Conservation (phyloP, 1,140 invertebrate species). For the Paralvinella palmiformis region DNA sequence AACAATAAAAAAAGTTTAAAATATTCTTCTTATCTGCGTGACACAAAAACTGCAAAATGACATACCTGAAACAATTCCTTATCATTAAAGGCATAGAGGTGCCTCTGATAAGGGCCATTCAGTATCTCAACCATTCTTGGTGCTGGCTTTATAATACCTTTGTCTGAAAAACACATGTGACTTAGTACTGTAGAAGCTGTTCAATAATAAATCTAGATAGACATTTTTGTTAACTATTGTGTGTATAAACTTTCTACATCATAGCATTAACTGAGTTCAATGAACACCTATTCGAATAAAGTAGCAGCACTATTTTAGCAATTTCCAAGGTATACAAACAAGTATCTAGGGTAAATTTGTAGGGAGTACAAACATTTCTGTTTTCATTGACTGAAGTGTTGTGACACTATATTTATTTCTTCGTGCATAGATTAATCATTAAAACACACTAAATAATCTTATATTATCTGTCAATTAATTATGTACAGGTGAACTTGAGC, state of each 20-base stretch:
- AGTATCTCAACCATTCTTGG: not conserved
- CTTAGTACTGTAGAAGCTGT: not conserved
- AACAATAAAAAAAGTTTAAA: not conserved
- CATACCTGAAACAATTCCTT: not conserved
- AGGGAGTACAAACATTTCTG: too few species aligned
- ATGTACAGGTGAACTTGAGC: too few species aligned
- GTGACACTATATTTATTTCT: too few species aligned
- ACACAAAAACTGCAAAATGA: too few species aligned
- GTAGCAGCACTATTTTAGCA: not conserved
- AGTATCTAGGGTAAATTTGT: too few species aligned
- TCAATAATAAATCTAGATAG: not conserved
- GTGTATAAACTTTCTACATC: not conserved
- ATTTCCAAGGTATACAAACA: too few species aligned
- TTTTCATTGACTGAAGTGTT: too few species aligned
- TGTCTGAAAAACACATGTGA: not conserved
- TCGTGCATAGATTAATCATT: too few species aligned
- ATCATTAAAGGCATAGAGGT: not conserved
- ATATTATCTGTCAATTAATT: too few species aligned
- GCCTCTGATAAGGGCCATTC: not conserved
- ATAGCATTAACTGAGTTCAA: not conserved
- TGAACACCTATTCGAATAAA: not conserved
- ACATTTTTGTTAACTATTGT: not conserved
- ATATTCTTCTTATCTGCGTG: not conserved
- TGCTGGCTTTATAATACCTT: not conserved
- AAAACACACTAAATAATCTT: too few species aligned